Conservation (phyloP, 2,113 vertebrate species). For the Tamias sibiricus region DNA sequence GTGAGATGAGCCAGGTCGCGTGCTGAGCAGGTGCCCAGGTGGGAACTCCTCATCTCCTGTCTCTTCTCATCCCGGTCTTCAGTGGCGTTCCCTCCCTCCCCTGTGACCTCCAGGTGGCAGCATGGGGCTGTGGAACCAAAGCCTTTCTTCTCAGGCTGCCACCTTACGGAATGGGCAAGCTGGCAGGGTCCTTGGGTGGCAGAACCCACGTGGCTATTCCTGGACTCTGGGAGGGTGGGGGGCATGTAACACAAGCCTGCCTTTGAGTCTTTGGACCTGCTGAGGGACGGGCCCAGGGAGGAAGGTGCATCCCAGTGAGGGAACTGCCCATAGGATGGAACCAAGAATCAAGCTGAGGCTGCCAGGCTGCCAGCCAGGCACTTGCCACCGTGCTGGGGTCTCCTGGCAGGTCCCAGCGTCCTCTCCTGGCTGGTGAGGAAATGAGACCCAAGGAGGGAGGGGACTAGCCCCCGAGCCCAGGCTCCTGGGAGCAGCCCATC, state of each 20-base stretch:
- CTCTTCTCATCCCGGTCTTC: neutral
- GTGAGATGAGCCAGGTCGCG: neutral
- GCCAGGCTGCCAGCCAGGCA: neutral
- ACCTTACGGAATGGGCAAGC: neutral
- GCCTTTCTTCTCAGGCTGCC: neutral
- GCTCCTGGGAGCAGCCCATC: neutral
- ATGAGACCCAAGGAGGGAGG: too few species aligned
- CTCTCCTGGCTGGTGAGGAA: too few species aligned
- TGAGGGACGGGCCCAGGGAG: rapidly evolving
- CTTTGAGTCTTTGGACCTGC: neutral
- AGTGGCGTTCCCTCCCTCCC: neutral
- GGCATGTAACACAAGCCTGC: neutral
- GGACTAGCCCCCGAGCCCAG: neutral
- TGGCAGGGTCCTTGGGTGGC: neutral
- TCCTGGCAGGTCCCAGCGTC: neutral
- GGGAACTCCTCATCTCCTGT: rapidly evolving
- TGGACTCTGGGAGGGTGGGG: neutral
- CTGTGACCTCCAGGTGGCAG: constrained; percentile 69
- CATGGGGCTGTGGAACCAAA: neutral
- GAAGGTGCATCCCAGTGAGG: neutral
- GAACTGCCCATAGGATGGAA: rapidly evolving
- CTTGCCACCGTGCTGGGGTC: neutral
- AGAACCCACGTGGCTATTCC: neutral
- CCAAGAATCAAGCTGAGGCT: neutral
- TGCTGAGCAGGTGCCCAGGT: rapidly evolving